Conservation (phyloP, 1,140 invertebrate genomes). For the Brachionus angularis region DNA sequence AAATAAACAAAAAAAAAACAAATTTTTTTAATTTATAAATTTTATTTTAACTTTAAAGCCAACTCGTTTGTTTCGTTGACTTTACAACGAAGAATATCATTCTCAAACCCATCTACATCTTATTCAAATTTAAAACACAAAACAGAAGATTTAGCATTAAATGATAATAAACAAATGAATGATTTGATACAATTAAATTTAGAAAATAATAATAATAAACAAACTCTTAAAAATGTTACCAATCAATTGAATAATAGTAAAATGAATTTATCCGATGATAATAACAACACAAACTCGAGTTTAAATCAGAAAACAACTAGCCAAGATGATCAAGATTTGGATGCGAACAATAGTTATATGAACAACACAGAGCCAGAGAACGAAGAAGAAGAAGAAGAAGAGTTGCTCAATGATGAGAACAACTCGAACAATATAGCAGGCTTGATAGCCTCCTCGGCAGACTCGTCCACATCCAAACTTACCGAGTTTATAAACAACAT, state of each 20-base stretch:
- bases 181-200: background rate
- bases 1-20: slow-evolving; percentile 23
- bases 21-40: background rate
- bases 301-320: too few relatives aligned
- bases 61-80: slow-evolving; percentile 26
- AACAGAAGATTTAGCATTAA: too few relatives aligned
- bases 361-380: too few relatives aligned
- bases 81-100: slow-evolving; percentile 17
- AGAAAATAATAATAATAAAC: background rate
- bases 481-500: slow-evolving; percentile 14
- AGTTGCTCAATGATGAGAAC: too few relatives aligned
- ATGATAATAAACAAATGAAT: background rate
- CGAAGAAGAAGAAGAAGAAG: too few relatives aligned
- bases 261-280: too few relatives aligned
- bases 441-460: slow-evolving; percentile 10
- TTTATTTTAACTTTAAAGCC: slow-evolving; percentile 3
- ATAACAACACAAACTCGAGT: background rate
- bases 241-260: too few relatives aligned
- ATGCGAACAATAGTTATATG: too few relatives aligned
- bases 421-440: too few relatives aligned
- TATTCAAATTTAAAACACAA: too few relatives aligned
- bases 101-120: background rate
- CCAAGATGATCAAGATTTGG: background rate
- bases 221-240: too few relatives aligned
- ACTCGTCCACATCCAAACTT: background rate